Conservation (phyloP, 2,797 vertebrate genomes). For the Heterohyrax brucei region DNA sequence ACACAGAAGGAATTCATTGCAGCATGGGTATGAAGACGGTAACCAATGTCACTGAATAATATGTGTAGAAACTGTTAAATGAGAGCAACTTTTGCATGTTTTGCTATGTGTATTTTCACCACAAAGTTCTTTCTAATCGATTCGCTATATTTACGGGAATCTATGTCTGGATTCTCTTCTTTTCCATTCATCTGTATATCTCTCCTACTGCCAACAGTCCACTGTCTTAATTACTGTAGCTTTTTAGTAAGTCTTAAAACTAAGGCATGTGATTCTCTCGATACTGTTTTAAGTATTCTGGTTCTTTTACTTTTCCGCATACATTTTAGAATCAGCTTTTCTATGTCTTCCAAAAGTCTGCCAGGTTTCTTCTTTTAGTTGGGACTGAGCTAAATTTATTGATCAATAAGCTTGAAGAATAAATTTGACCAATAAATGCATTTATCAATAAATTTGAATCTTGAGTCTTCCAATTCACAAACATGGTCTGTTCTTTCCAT, state of each 20-base stretch:
- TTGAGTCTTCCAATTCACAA: conserved; percentile 28
- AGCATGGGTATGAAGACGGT: too few species aligned
- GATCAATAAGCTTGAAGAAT: background rate
- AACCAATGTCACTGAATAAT: too few species aligned
- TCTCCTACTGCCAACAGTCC: background rate
- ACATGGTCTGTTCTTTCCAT: background rate
- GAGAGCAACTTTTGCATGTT: too few species aligned
- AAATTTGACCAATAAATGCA: conserved; percentile 8
- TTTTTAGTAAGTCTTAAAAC: conserved; percentile 64
- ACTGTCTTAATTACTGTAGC: conserved; percentile 3
- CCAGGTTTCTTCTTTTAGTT: conserved; percentile 39
- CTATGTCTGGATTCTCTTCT: background rate
- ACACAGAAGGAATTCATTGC: too few species aligned
- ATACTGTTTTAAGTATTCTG: conserved; percentile 41
- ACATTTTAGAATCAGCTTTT: conserved; percentile 51
- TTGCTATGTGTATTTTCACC: too few species aligned
- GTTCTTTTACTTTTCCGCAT: conserved; percentile 6
- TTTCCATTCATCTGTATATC: background rate
- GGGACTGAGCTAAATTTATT: conserved; percentile 51
- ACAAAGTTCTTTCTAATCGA: background rate
- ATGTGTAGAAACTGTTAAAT: too few species aligned
- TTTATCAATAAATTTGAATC: background rate
- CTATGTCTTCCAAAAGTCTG: conserved; percentile 19
- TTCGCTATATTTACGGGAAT: background rate
- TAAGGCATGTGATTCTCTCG: background rate